Evolutionary conservation across 2,113 vertebrate genomes (phyloP).

Genomic region (Mirounga angustirostris): DNA sequence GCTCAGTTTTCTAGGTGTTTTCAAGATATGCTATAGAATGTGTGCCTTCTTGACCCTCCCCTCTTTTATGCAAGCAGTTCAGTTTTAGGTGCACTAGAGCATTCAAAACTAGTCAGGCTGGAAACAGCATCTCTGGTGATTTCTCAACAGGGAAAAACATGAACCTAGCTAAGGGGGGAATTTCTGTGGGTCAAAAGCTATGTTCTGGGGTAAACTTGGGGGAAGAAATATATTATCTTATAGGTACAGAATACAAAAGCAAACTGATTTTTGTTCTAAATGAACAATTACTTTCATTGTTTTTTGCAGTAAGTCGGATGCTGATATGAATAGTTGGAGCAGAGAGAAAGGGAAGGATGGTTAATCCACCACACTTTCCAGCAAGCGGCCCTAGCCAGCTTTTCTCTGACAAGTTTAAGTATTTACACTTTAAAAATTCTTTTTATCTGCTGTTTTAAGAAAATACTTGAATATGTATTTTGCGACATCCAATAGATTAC

Average conservation of each 20-base stretch:
- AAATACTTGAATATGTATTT: background rate
- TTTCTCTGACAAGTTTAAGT: background rate
- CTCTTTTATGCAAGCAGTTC: background rate
- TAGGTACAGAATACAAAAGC: background rate
- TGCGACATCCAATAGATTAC: background rate
- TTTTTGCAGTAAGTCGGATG: background rate
- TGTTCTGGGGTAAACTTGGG: background rate
- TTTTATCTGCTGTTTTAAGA: background rate
- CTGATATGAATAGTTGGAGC: background rate
- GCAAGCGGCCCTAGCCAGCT: background rate
- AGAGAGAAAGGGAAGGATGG: background rate
- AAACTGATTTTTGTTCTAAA: background rate
- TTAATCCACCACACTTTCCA: background rate
- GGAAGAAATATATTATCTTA: background rate
- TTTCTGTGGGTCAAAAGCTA: background rate
- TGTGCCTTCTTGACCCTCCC: background rate
- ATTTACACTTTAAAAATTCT: background rate
- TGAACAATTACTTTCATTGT: background rate
- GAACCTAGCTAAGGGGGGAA: background rate
- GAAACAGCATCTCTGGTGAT: background rate
- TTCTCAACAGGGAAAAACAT: background rate
- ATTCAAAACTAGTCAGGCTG: background rate
- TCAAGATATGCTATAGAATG: background rate
- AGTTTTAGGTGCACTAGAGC: background rate
- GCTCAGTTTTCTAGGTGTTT: background rate